Percentiles rank a stretch among this genome's conserved stretches.
Evolutionary conservation across 2,888 invertebrate genomes (phyloP).

Genomic region (Polydrusus tereticollis): DNA sequence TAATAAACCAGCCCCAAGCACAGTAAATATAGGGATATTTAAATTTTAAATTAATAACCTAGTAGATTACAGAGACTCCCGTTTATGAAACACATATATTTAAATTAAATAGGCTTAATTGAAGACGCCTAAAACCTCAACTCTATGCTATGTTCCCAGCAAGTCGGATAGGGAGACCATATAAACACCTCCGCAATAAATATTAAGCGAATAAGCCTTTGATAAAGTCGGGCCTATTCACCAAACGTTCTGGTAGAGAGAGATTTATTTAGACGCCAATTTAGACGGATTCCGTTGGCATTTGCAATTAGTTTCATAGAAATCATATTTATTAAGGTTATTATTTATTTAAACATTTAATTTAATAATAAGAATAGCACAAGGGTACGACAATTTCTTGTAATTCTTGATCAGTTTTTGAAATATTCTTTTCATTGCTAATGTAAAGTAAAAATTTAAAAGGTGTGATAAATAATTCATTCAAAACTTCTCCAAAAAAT

Average conservation of each 20-base stretch:
- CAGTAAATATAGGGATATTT: too few species aligned
- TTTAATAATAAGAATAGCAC: too few species aligned
- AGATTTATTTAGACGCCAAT: not conserved
- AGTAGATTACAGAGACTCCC: not conserved
- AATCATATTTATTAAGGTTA: too few species aligned
- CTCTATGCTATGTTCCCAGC: not conserved
- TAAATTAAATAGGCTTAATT: not conserved
- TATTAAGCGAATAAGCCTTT: constrained; percentile 9
- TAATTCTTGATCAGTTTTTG: too few species aligned
- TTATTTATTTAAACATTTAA: too few species aligned
- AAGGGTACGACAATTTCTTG: too few species aligned
- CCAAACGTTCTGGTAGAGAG: not conserved
- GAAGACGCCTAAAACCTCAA: not conserved
- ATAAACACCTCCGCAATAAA: constrained; percentile 15
- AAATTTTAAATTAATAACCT: too few species aligned
- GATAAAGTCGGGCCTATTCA: constrained; percentile 9
- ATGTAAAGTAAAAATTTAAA: too few species aligned
- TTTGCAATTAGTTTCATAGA: not conserved
- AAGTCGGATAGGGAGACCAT: not conserved
- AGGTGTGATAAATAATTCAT: too few species aligned
- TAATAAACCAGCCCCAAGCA: too few species aligned
- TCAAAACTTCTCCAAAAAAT: too few species aligned
- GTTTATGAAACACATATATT: not conserved
- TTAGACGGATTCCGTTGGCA: not conserved
- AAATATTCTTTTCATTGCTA: too few species aligned